Evolutionary conservation across 2,113 vertebrate species (phyloP).

Genomic region (Perca fluviatilis): DNA sequence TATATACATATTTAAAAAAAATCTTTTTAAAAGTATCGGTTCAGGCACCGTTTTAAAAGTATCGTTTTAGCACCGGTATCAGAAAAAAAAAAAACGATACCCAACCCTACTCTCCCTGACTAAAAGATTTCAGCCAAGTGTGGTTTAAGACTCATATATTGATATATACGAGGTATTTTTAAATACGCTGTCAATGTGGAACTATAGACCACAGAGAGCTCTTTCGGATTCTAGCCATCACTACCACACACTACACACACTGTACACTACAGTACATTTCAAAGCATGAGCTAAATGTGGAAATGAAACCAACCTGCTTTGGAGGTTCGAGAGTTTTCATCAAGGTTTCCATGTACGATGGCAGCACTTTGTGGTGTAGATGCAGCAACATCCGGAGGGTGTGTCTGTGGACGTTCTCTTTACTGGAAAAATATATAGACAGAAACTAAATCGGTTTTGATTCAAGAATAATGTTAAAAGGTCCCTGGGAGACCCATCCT

Average conservation of each 20-base stretch:
- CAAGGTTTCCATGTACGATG: constrained; percentile 88
- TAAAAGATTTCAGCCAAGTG: background rate
- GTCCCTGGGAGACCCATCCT: background rate
- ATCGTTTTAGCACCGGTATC: no score
- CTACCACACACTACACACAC: background rate
- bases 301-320: constrained; percentile 88
- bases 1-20: no score
- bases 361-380: constrained; percentile 92
- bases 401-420: constrained; percentile 96
- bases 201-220: background rate
- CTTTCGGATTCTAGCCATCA: background rate
- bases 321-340: constrained; percentile 94
- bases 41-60: no score
- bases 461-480: background rate
- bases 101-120: background rate
- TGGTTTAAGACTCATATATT: background rate
- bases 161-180: background rate
- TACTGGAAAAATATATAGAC: constrained; percentile 82
- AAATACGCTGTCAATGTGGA: background rate
- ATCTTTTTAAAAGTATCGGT: no score
- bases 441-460: background rate
- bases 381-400: constrained; percentile 92
- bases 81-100: no score
- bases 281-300: background rate
- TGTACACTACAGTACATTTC: background rate